Evolutionary conservation across 2,888 invertebrate species (phyloP), one percentile per base, ranked within the genome.

Genomic region (Hecatera dysodea): DNA sequence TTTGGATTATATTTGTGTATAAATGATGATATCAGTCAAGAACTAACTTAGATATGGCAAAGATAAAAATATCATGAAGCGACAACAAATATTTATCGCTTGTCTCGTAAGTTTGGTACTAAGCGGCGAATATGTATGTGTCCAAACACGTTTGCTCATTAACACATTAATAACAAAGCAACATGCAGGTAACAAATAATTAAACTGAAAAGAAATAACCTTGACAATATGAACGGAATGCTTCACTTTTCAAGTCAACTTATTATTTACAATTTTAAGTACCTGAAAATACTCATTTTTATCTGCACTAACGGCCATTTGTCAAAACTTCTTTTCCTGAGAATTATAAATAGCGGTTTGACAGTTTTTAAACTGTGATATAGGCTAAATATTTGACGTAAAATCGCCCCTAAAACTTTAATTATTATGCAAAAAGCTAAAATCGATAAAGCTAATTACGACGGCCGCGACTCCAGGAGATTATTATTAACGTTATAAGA

Each of bases 21-120:
- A 33, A 75, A 46, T 39, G 33, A 53, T 72, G 81, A 84, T 86
- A 89, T 87, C 88, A 84, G 86, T 87, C 87, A 86, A 83, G 80
- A 85, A 84, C 85, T 87, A 72, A 73, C 77, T 75, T 72, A 67
- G 70, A 57, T 80, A 73, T 48, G 55, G 17, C 63, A 67, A 6
- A 55, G 67, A 55, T 53, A 75, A 52, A 75, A 87, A 82, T 81
- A 85, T 84, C 72, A 68, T 72, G 46, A 63, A 62, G 59, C 56
- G 68, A 82, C 83, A 86, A 84, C 78, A n/a, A n/a, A n/a, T n/a
- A n/a, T n/a, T n/a, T n/a, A n/a, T n/a, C n/a, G n/a, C n/a, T n/a
- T n/a, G n/a, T n/a, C n/a, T n/a, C 39, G 56, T 50, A 53, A 56
- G n/a, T 77, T 64, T 57, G 55, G 56, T 67, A 72, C 46, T 61